phyloP scores from a whole-genome alignment of 1,140 invertebrate species.

The Cydia strobilella region DNA sequence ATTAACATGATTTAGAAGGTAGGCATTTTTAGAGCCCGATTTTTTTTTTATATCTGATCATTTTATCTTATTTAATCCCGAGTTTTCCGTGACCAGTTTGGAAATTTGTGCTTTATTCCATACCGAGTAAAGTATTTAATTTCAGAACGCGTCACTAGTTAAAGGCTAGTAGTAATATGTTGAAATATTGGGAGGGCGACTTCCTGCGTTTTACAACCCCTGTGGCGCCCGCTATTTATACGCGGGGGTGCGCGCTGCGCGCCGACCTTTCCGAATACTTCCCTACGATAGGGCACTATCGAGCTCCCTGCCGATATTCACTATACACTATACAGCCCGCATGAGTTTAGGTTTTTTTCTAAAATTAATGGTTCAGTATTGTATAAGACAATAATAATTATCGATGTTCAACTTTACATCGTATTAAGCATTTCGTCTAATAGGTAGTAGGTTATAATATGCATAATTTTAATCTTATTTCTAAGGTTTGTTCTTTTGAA shows the following conservation, averaged over 20 bases:
- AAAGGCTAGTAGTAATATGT: conserved; percentile 47
- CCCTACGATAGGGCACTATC: conserved; percentile 37
- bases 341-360: conserved; percentile 33
- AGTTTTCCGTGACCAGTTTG: too few relatives aligned
- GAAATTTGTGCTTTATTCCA: not conserved
- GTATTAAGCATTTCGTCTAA: too few relatives aligned
- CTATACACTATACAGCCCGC: conserved; percentile 59
- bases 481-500: too few relatives aligned
- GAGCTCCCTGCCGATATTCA: conserved; percentile 47
- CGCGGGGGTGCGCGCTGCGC: conserved; percentile 47
- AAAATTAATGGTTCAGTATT: not conserved
- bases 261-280: conserved; percentile 67
- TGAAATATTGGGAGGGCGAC: conserved; percentile 63
- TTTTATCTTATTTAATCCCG: too few relatives aligned
- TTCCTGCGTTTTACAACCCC: conserved; percentile 57
- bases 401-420: too few relatives aligned
- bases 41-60: too few relatives aligned
- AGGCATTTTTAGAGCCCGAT: too few relatives aligned
- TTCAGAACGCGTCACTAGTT: not conserved
- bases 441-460: too few relatives aligned
- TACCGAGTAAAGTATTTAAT: not conserved
- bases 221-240: conserved; percentile 63
- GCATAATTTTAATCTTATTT: too few relatives aligned
- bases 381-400: not conserved
- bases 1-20: not conserved